Percentiles rank a stretch among this genome's conserved stretches.
phyloP scores from a whole-genome alignment of 2,113 vertebrate genomes.

The Smithornis capensis region DNA sequence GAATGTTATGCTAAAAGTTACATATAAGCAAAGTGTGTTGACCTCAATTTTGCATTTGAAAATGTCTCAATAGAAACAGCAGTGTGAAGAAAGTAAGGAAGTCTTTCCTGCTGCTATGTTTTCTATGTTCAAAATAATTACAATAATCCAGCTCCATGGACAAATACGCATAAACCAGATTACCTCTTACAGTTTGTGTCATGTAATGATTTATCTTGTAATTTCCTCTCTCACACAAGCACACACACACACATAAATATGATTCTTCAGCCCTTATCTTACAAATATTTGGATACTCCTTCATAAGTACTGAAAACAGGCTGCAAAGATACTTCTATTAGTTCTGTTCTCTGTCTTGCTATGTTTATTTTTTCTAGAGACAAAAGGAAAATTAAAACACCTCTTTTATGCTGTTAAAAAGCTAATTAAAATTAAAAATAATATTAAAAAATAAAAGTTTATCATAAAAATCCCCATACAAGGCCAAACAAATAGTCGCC shows the following conservation, averaged over 20 bases:
- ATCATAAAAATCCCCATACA: neutral
- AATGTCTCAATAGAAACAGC: neutral
- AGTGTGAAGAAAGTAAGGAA: neutral
- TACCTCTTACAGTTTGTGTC: neutral
- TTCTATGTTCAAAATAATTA: neutral
- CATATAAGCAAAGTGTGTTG: neutral
- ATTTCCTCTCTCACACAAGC: neutral
- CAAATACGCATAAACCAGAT: neutral
- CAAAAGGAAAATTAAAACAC: neutral
- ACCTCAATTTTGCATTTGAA: neutral
- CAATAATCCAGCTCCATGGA: neutral
- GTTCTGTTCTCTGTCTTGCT: neutral
- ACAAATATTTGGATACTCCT: neutral
- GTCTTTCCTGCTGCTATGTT: neutral
- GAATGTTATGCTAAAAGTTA: neutral
- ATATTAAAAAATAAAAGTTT: neutral
- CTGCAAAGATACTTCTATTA: neutral
- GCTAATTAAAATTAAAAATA: constrained; percentile 25
- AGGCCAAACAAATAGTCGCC: neutral
- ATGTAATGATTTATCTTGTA: neutral
- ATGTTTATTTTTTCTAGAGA: neutral
- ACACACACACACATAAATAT: neutral
- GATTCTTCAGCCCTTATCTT: neutral
- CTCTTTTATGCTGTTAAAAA: neutral
- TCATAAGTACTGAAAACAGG: neutral